Base-by-base conservation (phyloP, 2,888 invertebrate species). In the Caradrina clavipalpis region DNA sequence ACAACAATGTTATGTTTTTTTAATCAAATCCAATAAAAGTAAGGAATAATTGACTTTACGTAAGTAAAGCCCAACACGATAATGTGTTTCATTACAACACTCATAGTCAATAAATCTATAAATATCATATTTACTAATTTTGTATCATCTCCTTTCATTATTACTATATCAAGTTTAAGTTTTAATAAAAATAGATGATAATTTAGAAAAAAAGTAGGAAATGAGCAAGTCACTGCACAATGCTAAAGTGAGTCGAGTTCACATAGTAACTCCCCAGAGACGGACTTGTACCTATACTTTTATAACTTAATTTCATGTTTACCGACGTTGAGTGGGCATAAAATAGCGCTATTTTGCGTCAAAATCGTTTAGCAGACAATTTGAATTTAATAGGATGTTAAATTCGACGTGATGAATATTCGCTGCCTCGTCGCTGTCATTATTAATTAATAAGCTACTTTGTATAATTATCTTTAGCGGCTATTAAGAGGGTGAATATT, bases 221-320 rank as follows among this genome's bases (percentile, higher is more conserved):
- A 45, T 13, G 1, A 11, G 2, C 39, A 17, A 45, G 45, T 17
- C 45, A 45, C 17, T 45, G 45, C 17, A 55, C 7, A 59, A 35
- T n/a, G 35, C n/a, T 11, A 39, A 54, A 22, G 22, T 51, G 65
- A 66, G 50, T 63, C 42, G 70, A 56, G 71, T 62, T 56, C 35
- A 1, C 49, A 19, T 80, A 60, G 80, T 82, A 67, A 8, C 31
- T 54, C 42, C 58, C 54, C 55, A 64, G 71, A 42, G 75, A 58
- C 49, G 63, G 42, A 73, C 73, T 70, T 51, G 19, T 65, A 67
- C 57, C 59, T 73, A 77, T 59, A 70, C 67, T 77, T 79, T 77
- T 78, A 78, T 74, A 81, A 81, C 71, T 71, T 70, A 75, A 81
- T 80, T 80, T 65, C 76, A 69, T 76, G 76, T 80, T 79, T 69